Evolutionary conservation across 2,113 vertebrate species (phyloP).

Genomic region (Phrynocephalus versicolor): DNA sequence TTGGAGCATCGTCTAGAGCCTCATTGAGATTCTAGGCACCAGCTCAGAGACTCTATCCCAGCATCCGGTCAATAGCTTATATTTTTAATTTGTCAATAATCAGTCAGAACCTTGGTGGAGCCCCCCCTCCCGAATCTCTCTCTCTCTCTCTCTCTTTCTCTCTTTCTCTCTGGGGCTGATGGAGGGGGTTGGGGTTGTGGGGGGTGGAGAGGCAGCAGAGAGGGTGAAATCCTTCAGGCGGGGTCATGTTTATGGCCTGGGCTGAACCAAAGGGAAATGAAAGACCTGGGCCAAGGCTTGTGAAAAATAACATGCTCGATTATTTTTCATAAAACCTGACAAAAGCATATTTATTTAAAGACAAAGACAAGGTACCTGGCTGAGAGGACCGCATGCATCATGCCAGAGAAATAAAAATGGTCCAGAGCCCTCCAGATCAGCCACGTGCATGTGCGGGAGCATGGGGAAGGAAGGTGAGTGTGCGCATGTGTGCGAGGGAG

Average conservation of each 20-base stretch:
- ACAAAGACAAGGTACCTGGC: constrained; percentile 63
- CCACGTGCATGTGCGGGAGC: rapidly evolving
- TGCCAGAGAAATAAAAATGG: constrained; percentile 12
- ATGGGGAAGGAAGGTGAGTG: not conserved
- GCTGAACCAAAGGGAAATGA: constrained; percentile 44
- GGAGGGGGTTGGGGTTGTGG: not conserved
- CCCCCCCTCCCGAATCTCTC: constrained; percentile 49
- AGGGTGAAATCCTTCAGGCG: constrained; percentile 54
- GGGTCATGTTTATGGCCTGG: constrained; percentile 67
- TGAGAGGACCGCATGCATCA: rapidly evolving
- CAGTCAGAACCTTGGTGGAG: constrained; percentile 78
- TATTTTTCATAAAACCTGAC: constrained; percentile 72
- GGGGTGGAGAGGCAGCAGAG: not conserved
- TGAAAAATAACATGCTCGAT: constrained; percentile 51
- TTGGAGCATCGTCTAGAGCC: constrained; percentile 76
- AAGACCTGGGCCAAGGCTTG: constrained; percentile 38
- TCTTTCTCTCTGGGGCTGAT: constrained; percentile 13
- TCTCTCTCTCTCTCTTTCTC: not conserved
- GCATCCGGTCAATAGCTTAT: constrained; percentile 85
- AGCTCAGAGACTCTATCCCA: constrained; percentile 85
- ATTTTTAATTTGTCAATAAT: constrained; percentile 85
- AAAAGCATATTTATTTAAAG: constrained; percentile 70
- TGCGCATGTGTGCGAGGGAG: rapidly evolving
- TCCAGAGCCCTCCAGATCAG: rapidly evolving
- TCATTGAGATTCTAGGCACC: constrained; percentile 90